Evolutionary conservation across 2,113 vertebrate genomes (phyloP).

Genomic region (Silurus glanis): DNA sequence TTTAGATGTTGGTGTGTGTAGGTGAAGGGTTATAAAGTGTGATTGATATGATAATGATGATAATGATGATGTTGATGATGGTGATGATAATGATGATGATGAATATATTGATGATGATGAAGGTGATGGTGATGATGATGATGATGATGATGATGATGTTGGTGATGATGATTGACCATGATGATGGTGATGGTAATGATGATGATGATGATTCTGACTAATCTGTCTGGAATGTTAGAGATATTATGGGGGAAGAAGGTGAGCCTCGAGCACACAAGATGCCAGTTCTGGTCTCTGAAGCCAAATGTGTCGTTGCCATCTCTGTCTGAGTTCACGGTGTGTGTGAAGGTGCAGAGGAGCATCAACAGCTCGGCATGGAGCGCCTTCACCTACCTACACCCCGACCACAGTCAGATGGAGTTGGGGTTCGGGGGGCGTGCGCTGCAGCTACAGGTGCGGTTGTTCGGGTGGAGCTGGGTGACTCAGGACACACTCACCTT

Average conservation of each 20-base stretch:
- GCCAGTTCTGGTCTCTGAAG: conserved; percentile 64
- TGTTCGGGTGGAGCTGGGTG: conserved; percentile 70
- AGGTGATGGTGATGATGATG: background rate
- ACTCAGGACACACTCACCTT: conserved; percentile 47
- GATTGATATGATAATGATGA: no score
- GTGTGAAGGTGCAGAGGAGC: conserved; percentile 68
- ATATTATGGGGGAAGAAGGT: conserved; percentile 74
- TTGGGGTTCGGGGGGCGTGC: conserved; percentile 69
- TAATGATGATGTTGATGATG: background rate
- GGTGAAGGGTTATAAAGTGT: no score
- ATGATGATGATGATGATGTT: background rate
- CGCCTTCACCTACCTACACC: conserved; percentile 76
- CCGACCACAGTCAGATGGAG: conserved; percentile 52
- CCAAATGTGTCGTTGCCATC: conserved; percentile 62
- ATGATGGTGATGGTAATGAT: background rate
- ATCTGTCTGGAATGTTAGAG: background rate
- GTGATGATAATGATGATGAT: background rate
- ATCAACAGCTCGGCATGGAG: conserved; percentile 65
- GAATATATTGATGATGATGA: background rate
- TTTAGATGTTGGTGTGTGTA: no score
- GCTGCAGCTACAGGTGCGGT: conserved; percentile 64
- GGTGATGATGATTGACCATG: background rate
- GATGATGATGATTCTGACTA: background rate
- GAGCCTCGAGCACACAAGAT: conserved; percentile 59
- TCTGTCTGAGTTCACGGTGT: conserved; percentile 75